Base-by-base conservation (phyloP, 2,797 vertebrate genomes). In the Sylvilagus floridanus region DNA sequence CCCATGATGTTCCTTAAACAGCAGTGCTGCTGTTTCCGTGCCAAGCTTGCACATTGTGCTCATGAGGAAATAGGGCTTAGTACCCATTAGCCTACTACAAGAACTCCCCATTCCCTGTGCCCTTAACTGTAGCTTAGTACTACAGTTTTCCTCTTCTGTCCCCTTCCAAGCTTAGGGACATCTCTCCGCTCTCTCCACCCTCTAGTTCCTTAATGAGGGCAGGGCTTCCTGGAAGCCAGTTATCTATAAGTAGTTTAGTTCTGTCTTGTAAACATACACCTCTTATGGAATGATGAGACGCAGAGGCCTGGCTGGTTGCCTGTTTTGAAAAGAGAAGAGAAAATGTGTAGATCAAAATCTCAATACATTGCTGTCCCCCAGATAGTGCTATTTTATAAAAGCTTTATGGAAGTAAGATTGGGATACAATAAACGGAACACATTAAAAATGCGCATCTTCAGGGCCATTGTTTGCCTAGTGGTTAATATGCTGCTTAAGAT, bases 291-390 rank as follows among this genome's bases (percentile, higher is more conserved):
- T 82, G n/a, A 89, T 68, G 52, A 28, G 62, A 32, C 7, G 3
- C 28, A 37, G 66, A 42, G 22, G 2, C 42, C 30, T n/a, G 26
- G 28, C 1, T 57, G 17, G 42, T 47, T 35, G 30, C 28, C 76
- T 82, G n/a, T 75, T 63, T 75, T 75, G 37, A 32, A 54, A 81
- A 68, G n/a, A n/a, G 52, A 7, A 69, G 4, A 75, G 75, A 62
- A 68, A 76, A 86, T 32, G 30, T 12, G 24, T 52, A 95, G 75
- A 68, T 69, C 24, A 69, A 62, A 93, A 75, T 81, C 75, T 69
- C 62, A 52, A 26, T n/a, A 19, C 30, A 7, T 37, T 47, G 65
- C 50, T 26, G 24, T 26, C 28, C 28, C 24, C 37, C 7, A 92
- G 50, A 89, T 28, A 71, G 71, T 35, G 16, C 37, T 83, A 75